Evolutionary conservation across 2,113 vertebrate species (phyloP), one percentile per base, ranked within the genome.

Genomic region (Dasyprocta punctata): DNA sequence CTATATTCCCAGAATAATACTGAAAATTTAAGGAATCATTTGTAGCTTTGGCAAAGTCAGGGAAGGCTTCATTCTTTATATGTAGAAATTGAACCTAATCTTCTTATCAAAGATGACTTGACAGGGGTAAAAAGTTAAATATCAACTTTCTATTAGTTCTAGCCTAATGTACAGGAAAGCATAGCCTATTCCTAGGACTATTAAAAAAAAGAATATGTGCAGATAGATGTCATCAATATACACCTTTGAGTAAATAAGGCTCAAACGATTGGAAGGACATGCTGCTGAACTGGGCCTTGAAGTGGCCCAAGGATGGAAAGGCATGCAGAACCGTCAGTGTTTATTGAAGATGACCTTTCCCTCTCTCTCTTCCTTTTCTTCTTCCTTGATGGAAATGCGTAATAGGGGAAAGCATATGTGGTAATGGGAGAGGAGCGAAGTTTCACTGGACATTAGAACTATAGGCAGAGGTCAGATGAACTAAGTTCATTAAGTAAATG

Each of bases 111-210:
- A 75, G 85, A 92, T 84, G n/a, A 44, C 47, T 89, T 78, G 47
- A 41, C 85, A 90, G 77, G 54, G 19, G 22, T 71, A 87, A 73
- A 90, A 89, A 26, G 96, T 94, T 90, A 67, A 73, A 65, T 90
- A 88, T 89, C 38, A 92, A 71, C 56, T 95, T 94, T 97, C 75
- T 94, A 87, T 95, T 94, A 91, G 56, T 87, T 96, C 87, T 93
- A 92, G 52, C 69, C 24, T 69, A 96, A 88, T 71, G 47, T 65
- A 75, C n/a, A 44, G 54, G 47, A 90, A 89, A 38, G 10, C 44
- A 87, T 87, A 92, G 95, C 19, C 97, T 38, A 82, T 8, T 69
- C 52, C 44, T 24, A 38, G 63, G 95, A 95, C 60, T 85, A 81
- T 88, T 78, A 91, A 56, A 92, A 75, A 94, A 33, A 85, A 22